phyloP scores from a whole-genome alignment of 2,797 vertebrate species.

The Salarias fasciatus region DNA sequence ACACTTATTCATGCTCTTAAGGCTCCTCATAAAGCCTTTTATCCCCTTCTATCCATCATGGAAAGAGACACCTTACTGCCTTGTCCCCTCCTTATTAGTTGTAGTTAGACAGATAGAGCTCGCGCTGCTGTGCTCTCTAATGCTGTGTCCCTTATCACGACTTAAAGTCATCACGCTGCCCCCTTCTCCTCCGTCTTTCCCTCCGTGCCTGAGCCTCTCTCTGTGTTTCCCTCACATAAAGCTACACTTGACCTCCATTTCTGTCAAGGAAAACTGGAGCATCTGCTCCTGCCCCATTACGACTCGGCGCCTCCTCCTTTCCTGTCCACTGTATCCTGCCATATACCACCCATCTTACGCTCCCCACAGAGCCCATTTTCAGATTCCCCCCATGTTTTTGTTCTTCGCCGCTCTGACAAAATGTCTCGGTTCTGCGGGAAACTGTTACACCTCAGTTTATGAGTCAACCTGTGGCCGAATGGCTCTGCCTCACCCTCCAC shows the following conservation, averaged over 20 bases:
- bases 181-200: conserved; percentile 62
- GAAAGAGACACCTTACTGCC: conserved; percentile 44
- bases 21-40: conserved; percentile 55
- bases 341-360: conserved; percentile 56
- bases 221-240: conserved; percentile 77
- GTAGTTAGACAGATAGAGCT: conserved; percentile 46
- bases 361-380: conserved; percentile 66
- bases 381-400: conserved; percentile 33
- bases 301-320: conserved; percentile 46
- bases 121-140: conserved; percentile 25
- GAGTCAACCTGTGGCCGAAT: conserved; percentile 60
- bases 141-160: conserved; percentile 71
- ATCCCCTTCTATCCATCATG: conserved; percentile 53
- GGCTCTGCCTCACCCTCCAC: conserved; percentile 10
- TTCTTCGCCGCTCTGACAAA: conserved; percentile 44
- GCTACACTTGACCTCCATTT: conserved; percentile 86
- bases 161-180: conserved; percentile 78
- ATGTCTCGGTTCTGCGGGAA: conserved; percentile 55
- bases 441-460: conserved; percentile 46
- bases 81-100: conserved; percentile 48
- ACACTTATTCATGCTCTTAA: conserved; percentile 67
- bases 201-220: conserved; percentile 49
- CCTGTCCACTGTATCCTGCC: conserved; percentile 33
- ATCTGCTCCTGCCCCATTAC: conserved; percentile 79
- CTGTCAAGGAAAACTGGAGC: conserved; percentile 85